Conservation (phyloP, 2,888 invertebrate species). For the Endomychus coccineus region DNA sequence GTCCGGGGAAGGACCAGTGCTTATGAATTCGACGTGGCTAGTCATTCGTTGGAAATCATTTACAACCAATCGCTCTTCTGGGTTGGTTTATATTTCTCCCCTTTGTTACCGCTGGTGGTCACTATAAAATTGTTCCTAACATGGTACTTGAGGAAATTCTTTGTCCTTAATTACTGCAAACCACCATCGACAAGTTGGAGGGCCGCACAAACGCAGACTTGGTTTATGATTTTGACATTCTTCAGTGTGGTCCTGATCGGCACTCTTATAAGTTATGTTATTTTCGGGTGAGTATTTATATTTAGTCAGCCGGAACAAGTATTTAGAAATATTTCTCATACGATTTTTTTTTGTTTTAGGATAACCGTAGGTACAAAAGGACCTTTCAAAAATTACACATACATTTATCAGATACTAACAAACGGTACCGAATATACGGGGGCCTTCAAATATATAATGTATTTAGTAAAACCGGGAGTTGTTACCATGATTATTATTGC, state of each 20-base stretch:
- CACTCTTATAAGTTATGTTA: constrained; percentile 55
- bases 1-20: not conserved
- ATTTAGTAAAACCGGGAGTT: constrained; percentile 53
- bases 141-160: constrained; percentile 62
- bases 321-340: too few relatives aligned
- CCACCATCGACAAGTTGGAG: constrained; percentile 60
- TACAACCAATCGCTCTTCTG: constrained; percentile 75
- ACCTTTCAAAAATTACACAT: too few relatives aligned
- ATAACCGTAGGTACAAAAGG: too few relatives aligned
- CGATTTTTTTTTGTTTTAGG: too few relatives aligned
- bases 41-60: constrained; percentile 67
- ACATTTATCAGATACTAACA: too few relatives aligned
- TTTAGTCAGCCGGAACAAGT: too few relatives aligned
- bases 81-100: constrained; percentile 68
- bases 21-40: constrained; percentile 63
- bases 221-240: constrained; percentile 62
- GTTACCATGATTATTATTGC: constrained; percentile 53
- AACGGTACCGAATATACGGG: constrained; percentile 41
- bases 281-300: constrained; percentile 51
- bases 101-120: constrained; percentile 57
- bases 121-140: constrained; percentile 61
- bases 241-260: constrained; percentile 56
- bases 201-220: constrained; percentile 69
- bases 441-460: constrained; percentile 45
- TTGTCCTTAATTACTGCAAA: constrained; percentile 57